Conservation (phyloP, 2,113 vertebrate species). For the Neopipo cinnamomea region DNA sequence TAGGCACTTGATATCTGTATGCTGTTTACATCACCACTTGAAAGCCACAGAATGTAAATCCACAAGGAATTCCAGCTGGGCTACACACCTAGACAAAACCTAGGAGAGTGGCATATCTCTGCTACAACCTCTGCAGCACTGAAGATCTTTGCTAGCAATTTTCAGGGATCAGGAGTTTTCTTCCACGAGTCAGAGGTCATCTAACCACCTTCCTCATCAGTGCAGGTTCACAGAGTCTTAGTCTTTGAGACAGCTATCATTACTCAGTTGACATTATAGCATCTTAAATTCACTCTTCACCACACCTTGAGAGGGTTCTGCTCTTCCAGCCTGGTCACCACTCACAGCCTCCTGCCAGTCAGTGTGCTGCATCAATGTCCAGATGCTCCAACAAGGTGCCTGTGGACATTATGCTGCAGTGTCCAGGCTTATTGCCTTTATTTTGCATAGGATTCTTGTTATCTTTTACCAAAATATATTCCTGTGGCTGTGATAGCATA, state of each 20-base stretch:
- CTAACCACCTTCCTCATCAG: not conserved
- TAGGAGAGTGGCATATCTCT: not conserved
- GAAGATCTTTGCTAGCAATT: not conserved
- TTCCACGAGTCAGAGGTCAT: not conserved
- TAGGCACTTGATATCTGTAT: not conserved
- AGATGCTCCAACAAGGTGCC: not conserved
- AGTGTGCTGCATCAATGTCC: too few relatives aligned
- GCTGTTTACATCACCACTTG: not conserved
- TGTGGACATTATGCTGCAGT: not conserved
- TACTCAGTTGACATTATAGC: not conserved
- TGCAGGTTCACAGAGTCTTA: not conserved
- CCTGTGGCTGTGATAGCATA: not conserved
- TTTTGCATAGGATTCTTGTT: not conserved
- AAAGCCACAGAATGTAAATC: not conserved
- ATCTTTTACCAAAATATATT: not conserved
- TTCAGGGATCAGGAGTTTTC: not conserved
- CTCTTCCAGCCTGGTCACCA: not conserved
- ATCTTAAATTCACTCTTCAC: not conserved
- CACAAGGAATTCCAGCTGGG: not conserved
- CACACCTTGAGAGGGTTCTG: not conserved
- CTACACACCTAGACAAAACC: not conserved
- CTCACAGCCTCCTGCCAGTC: not conserved
- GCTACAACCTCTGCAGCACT: rapidly evolving
- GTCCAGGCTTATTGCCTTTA: not conserved
- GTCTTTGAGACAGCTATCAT: not conserved